phyloP scores from a whole-genome alignment of 2,797 vertebrate genomes.

The Acrossocheilus fasciatus region DNA sequence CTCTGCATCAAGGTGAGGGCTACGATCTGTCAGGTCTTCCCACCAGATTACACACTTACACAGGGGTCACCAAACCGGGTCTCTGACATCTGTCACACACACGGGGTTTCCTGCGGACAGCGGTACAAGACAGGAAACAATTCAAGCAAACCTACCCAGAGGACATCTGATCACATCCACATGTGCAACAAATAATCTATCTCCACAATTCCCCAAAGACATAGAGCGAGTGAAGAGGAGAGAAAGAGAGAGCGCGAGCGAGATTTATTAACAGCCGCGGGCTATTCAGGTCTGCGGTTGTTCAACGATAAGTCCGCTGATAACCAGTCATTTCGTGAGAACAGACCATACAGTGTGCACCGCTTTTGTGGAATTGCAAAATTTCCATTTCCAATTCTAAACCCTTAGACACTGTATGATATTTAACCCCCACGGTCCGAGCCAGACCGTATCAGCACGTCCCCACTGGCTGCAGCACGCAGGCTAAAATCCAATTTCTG shows the following conservation, averaged over 20 bases:
- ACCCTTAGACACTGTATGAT: constrained; percentile 34
- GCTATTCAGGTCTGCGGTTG: constrained; percentile 69
- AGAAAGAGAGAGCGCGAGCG: constrained; percentile 75
- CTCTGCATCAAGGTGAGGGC: constrained; percentile 59
- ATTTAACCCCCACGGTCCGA: constrained; percentile 75
- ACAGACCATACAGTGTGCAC: constrained; percentile 17
- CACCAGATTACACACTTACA: constrained; percentile 37
- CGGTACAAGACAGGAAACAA: constrained; percentile 52
- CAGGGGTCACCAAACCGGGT: constrained; percentile 23
- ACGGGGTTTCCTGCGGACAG: constrained; percentile 54
- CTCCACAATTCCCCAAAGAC: constrained; percentile 36
- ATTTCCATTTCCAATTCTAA: constrained; percentile 46
- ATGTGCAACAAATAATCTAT: constrained; percentile 55
- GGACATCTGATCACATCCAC: constrained; percentile 66
- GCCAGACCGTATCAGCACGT: constrained; percentile 75
- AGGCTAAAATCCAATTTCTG: constrained; percentile 69
- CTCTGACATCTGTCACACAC: constrained; percentile 60
- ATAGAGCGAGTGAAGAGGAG: constrained; percentile 69
- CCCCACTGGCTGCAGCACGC: constrained; percentile 70
- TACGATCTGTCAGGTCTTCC: constrained; percentile 33
- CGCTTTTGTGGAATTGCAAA: constrained; percentile 31
- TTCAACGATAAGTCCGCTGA: constrained; percentile 57
- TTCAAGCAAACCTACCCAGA: constrained; percentile 77
- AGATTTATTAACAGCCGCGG: constrained; percentile 69
- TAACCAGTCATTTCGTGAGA: constrained; percentile 45